These are phyloP conservation scores for Heliothis peltigera DNA, from an alignment of 2,888 invertebrate genomes.

Conservation along the genomic window DNA sequence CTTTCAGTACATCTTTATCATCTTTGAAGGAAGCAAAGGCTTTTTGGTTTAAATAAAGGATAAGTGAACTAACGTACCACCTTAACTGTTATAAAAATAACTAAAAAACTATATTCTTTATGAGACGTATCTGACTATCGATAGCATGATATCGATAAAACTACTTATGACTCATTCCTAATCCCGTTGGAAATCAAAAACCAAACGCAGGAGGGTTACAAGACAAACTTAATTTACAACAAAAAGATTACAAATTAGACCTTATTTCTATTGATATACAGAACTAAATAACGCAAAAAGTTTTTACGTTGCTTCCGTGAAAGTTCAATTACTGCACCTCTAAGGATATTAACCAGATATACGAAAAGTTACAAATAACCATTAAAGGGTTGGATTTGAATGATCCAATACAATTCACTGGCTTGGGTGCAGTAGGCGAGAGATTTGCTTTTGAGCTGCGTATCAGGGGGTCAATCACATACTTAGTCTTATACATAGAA, in stretches of 20 bases:
- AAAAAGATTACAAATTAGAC: slow-evolving; percentile 11
- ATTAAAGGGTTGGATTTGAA: not conserved
- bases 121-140: slow-evolving; percentile 23
- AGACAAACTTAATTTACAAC: slow-evolving; percentile 12
- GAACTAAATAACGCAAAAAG: not conserved
- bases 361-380: slow-evolving; percentile 14
- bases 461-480: too few species aligned
- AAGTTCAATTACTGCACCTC: slow-evolving; percentile 52
- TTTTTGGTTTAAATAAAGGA: not conserved
- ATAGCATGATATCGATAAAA: slow-evolving; percentile 26
- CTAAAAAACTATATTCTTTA: too few species aligned
- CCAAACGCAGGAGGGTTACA: slow-evolving; percentile 58
- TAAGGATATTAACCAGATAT: slow-evolving; percentile 48
- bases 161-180: slow-evolving; percentile 18
- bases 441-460: too few species aligned
- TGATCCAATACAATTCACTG: not conserved
- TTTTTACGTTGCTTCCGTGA: slow-evolving; percentile 43
- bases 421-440: too few species aligned
- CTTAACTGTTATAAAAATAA: not conserved
- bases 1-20: not conserved
- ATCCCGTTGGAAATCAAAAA: slow-evolving; percentile 47
- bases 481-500: too few species aligned
- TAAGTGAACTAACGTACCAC: too few species aligned
- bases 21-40: slow-evolving; percentile 4
- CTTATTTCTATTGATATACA: slow-evolving; percentile 6